These are phyloP conservation scores for Caenorhabditis japonica DNA, from an alignment of 2,888 invertebrate genomes.

Conservation along the genomic window DNA sequence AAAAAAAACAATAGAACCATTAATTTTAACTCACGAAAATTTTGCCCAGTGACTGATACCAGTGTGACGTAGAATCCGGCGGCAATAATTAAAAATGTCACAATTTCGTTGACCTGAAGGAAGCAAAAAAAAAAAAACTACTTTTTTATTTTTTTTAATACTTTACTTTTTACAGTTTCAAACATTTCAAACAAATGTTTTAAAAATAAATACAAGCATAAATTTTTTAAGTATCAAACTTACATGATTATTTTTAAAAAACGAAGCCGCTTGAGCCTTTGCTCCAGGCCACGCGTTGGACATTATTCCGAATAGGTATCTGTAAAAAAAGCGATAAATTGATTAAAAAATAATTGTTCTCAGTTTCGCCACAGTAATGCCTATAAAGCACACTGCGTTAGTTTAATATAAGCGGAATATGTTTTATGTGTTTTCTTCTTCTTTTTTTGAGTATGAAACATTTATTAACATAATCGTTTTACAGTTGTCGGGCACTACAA, in stretches of 20 bases:
- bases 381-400: too few species aligned
- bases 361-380: too few species aligned
- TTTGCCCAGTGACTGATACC: conserved; percentile 44
- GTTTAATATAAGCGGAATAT: too few species aligned
- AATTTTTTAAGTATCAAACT: conserved; percentile 3
- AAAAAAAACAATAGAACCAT: conserved; percentile 3
- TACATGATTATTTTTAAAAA: conserved; percentile 56
- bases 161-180: too few species aligned
- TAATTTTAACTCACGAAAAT: conserved; percentile 38
- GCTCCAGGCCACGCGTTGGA: conserved; percentile 29
- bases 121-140: too few species aligned
- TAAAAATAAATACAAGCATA: background rate
- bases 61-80: conserved; percentile 47
- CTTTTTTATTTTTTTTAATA: background rate
- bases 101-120: conserved; percentile 52
- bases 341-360: conserved; percentile 11
- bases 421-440: too few species aligned
- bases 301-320: conserved; percentile 14
- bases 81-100: conserved; percentile 50
- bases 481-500: too few species aligned
- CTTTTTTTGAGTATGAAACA: too few species aligned
- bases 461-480: too few species aligned
- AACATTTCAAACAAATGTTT: too few species aligned
- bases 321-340: conserved; percentile 16
- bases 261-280: conserved; percentile 15